Base-by-base conservation (phyloP, 2,888 invertebrate genomes). In the Cosmia trapezina region DNA sequence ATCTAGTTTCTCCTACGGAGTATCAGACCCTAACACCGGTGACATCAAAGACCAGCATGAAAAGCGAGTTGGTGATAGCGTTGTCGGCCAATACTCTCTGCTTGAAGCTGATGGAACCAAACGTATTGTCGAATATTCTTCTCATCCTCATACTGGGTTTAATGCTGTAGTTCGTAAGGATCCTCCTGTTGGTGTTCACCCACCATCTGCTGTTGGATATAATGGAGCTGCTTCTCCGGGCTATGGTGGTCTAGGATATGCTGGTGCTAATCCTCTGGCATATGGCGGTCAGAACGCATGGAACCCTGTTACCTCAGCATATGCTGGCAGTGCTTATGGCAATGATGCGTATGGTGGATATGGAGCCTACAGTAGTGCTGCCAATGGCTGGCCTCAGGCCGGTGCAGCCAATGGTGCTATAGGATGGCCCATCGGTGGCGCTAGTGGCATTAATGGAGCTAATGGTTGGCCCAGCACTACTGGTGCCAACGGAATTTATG, bases 51-150 rank as follows among this genome's bases (percentile, higher is more conserved):
- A 92, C 73, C 97, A 97, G 87, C 96, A 96, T 63, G 97, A 97
- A 91, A 96, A 96, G 17, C 96, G 97, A 43, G 95, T 96, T 65
- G 97, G 97, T 28, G 97, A 97, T 89, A 96, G 95, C 75, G 97
- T 97, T n/a, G 96, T 96, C 33, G 93, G 94, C 17, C 90, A 93
- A 86, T 94, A 93, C 83, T 93, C 93, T 7, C 87, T 93, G n/a
- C 87, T 97, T 91, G 89, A 96, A 86, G 94, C 97, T 4, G 97
- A 97, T 88, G 97, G 97, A 80, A 96, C 96, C 12, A 93, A 93
- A 77, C 96, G 97, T 68, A 96, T 95, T 9, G 97, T 97, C 2
- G 97, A 97, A 83, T 97, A 97, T 84, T 87, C 90, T 33, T 92
- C 93, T 61, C 91, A 94, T 81, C 89, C 94, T 54, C 89, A 91